Evolutionary conservation across 2,113 vertebrate genomes (phyloP).

Genomic region (Poicephalus meyeri): DNA sequence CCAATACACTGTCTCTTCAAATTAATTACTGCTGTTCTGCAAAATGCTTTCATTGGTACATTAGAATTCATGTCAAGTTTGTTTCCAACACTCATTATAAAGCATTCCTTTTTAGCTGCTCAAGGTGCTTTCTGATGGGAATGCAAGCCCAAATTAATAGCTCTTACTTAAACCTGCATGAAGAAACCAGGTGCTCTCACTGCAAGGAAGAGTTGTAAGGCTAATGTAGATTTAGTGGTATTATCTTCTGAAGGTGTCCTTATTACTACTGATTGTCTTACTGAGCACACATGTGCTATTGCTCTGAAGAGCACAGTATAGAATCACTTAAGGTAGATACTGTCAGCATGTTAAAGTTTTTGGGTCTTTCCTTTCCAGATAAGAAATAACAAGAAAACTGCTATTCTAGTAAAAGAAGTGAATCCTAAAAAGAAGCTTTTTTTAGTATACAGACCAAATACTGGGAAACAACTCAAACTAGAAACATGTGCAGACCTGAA

Average conservation of each 20-base stretch:
- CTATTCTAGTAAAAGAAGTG: constrained; percentile 94
- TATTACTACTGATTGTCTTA: background rate
- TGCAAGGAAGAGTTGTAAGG: background rate
- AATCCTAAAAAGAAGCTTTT: constrained; percentile 96
- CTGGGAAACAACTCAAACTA: constrained; percentile 93
- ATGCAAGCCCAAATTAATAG: background rate
- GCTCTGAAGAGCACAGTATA: background rate
- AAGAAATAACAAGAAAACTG: constrained; percentile 96
- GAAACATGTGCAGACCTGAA: constrained; percentile 91
- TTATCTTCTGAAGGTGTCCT: background rate
- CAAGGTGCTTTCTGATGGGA: background rate
- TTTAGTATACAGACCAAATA: constrained; percentile 95
- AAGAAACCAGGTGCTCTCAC: background rate
- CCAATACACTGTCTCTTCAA: background rate
- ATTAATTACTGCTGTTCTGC: background rate
- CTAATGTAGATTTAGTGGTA: background rate
- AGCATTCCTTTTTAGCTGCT: background rate
- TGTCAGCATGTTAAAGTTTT: background rate
- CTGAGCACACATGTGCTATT: accelerated
- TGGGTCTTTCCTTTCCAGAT: constrained; percentile 70
- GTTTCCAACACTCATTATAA: accelerated
- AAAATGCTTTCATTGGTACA: background rate
- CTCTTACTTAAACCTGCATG: background rate
- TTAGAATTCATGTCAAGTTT: background rate
- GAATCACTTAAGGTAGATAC: background rate